Percentiles rank a stretch among this genome's conserved stretches.
Evolutionary conservation across 2,888 invertebrate genomes (phyloP).

Genomic region (Mesorhabditis sp.): DNA sequence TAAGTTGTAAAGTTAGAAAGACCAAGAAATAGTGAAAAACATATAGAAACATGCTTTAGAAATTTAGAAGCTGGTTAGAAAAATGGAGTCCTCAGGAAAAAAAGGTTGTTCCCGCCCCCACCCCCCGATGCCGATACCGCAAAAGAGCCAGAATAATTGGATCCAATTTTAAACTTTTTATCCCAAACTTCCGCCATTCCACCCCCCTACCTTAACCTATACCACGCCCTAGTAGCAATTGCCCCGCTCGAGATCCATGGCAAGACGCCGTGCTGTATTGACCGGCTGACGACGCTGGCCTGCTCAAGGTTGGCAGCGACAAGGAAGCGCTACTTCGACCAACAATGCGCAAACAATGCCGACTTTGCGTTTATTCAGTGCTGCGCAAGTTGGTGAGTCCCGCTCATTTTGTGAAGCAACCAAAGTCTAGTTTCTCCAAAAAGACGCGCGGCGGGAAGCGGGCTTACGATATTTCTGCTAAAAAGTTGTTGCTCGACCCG

Average conservation of each 20-base stretch:
- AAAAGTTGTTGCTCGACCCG: conserved; percentile 18
- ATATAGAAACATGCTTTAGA: too few species aligned
- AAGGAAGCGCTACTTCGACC: conserved; percentile 29
- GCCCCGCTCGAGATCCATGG: conserved; percentile 24
- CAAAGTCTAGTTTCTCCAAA: conserved; percentile 1
- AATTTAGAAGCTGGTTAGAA: too few species aligned
- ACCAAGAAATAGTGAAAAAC: too few species aligned
- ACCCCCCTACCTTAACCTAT: too few species aligned
- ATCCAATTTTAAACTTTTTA: too few species aligned
- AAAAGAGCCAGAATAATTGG: too few species aligned
- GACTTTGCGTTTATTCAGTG: conserved; percentile 55
- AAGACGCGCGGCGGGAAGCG: not conserved
- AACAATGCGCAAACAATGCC: conserved; percentile 42
- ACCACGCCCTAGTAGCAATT: not conserved
- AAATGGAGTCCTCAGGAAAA: too few species aligned
- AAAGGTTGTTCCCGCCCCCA: too few species aligned
- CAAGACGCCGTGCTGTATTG: conserved; percentile 53
- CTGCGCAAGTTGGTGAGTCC: conserved; percentile 43
- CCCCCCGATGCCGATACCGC: too few species aligned
- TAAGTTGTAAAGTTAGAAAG: too few species aligned
- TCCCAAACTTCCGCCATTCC: too few species aligned
- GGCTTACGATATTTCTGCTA: not conserved
- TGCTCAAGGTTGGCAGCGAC: conserved; percentile 37
- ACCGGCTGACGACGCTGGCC: conserved; percentile 44
- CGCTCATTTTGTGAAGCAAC: not conserved